A percentile compares a stretch with the other conserved stretches of the same genome.
Evolutionary conservation across 2,888 invertebrate species (phyloP).

Genomic region (Scrobipalpa atriplicella): DNA sequence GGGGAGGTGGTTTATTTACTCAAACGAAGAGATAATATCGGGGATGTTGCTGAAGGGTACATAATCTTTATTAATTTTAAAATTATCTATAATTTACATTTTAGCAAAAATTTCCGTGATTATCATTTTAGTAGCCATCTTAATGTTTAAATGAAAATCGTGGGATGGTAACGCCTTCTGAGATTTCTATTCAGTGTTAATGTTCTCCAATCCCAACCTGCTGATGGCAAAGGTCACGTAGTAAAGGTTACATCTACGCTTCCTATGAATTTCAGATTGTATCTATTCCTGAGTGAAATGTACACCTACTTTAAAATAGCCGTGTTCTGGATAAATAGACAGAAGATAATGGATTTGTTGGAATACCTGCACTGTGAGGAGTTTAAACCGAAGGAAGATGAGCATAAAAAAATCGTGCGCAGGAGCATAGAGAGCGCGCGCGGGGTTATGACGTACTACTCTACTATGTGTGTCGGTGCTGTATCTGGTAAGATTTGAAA

Average conservation of each 20-base stretch:
- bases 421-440: conserved; percentile 69
- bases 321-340: conserved; percentile 72
- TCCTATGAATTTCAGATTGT: conserved; percentile 59
- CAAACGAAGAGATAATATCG: conserved; percentile 84
- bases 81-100: neutral
- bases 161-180: too few species aligned
- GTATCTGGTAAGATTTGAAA: conserved; percentile 59
- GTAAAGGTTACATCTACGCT: too few species aligned
- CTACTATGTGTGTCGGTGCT: conserved; percentile 74
- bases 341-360: conserved; percentile 65
- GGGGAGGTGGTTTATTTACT: conserved; percentile 87
- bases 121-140: too few species aligned
- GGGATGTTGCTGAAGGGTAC: conserved; percentile 82
- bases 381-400: conserved; percentile 67
- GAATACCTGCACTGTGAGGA: conserved; percentile 67
- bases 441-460: conserved; percentile 72
- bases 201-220: too few species aligned
- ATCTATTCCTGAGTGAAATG: conserved; percentile 78
- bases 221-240: too few species aligned
- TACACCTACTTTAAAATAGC: conserved; percentile 76
- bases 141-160: too few species aligned
- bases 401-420: conserved; percentile 64
- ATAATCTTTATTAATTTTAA: conserved; percentile 8
- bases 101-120: neutral
- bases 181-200: too few species aligned